Evolutionary conservation across 1,140 invertebrate species (phyloP), one percentile per base, ranked within the genome.

Genomic region (Lordiphosa collinella): DNA sequence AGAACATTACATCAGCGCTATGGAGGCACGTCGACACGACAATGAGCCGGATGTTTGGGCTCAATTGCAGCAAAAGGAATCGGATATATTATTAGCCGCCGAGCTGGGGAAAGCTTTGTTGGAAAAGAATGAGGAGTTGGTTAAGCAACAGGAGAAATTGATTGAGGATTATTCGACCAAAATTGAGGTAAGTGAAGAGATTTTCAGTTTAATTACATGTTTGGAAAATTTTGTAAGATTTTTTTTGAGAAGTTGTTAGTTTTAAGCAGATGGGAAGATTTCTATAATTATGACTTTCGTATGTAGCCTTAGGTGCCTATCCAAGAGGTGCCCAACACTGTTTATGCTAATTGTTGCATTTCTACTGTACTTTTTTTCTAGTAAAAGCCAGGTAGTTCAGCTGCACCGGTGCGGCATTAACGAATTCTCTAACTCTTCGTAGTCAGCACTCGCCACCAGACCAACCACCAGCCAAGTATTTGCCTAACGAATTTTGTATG

Each of bases 31-130:
- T 7, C 71, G 71, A n/a, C 82, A 87, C 22, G 79, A 84, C 36
- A 90, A 91, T 43, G 90, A 91, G 31, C 92, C 92, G 41, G 96
- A 97, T 88, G 91, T 97, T 0, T 93, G 93, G 91, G 93, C 93
- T 11, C 93, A 97, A 84, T 90, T 99, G 13, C 95, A 95, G 68
- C 95, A 97, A 89, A 97, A 98, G 87, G 97, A 98, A 79, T 94
- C 95, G 59, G 97, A 99, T 87, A 92, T 99, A 8, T 92, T 97
- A 14, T 90, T 99, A 44, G 97, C 97, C 0, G 97, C 97, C 1
- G 97, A 99, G 89, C 90, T 99, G 29, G 97, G 97, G 13, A 98
- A 98, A 89, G 97, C 97, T 0, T 90, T 99, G 40, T 90, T 99
- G 48, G 97, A 98, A 74, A 96, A 96, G 84, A 99, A 98, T 88